Conservation (phyloP, 2,113 vertebrate genomes). For the Orthonyx spaldingii region DNA sequence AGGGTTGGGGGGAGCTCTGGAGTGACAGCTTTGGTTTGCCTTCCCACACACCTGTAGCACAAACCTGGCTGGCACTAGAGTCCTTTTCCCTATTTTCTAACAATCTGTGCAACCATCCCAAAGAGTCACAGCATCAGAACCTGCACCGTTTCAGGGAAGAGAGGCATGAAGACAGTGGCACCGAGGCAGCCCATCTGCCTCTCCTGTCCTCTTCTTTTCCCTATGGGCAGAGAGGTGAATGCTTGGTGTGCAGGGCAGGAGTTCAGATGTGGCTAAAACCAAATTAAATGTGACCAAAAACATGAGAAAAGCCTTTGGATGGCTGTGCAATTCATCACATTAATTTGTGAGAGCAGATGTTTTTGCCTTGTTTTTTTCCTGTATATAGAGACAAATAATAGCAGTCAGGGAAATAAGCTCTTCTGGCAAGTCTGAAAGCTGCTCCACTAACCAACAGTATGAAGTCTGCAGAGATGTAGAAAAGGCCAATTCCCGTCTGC, state of each 20-base stretch:
- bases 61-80: not conserved
- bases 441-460: not conserved
- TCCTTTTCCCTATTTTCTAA: not conserved
- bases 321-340: not conserved
- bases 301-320: not conserved
- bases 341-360: not conserved
- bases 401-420: not conserved
- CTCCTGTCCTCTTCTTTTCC: not conserved
- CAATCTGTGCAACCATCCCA: not conserved
- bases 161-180: not conserved
- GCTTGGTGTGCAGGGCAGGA: not conserved
- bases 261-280: not conserved
- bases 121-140: not conserved
- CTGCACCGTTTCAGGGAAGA: not conserved
- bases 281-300: not conserved
- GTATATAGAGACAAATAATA: not conserved
- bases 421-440: not conserved
- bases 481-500: not conserved
- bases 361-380: not conserved
- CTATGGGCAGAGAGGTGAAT: not conserved
- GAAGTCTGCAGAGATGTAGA: not conserved
- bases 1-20: not conserved
- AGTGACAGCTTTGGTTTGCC: not conserved
- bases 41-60: not conserved
- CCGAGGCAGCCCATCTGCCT: not conserved